Conservation (phyloP, 2,888 invertebrate genomes). For the Palloptera scutellata region DNA sequence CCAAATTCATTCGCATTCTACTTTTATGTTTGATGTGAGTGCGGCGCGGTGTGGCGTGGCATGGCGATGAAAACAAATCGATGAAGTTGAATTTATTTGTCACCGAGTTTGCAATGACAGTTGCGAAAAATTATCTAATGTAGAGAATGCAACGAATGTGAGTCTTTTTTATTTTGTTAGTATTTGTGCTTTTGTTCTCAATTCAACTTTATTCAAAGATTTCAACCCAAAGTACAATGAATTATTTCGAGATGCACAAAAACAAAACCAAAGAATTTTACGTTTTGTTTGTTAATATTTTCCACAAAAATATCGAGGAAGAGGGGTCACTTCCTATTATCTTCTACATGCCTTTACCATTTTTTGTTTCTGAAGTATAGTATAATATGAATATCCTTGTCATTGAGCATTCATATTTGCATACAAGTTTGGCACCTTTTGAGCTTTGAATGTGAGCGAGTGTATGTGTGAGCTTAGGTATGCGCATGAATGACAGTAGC, state of each 20-base stretch:
- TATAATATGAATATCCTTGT: not conserved
- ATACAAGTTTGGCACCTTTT: not conserved
- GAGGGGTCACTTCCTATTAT: not conserved
- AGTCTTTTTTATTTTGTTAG: slow-evolving; percentile 17
- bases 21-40: too few relatives aligned
- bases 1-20: too few relatives aligned
- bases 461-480: not conserved
- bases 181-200: slow-evolving; percentile 14
- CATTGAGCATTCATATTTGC: not conserved
- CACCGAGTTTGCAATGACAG: not conserved
- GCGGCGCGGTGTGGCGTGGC: too few relatives aligned
- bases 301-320: not conserved
- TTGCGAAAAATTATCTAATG: not conserved
- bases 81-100: slow-evolving; percentile 21
- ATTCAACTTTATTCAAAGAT: too few relatives aligned
- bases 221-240: not conserved
- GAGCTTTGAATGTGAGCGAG: not conserved
- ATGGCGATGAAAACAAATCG: slow-evolving; percentile 7
- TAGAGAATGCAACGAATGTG: not conserved
- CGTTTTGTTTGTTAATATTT: too few relatives aligned
- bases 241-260: not conserved
- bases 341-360: not conserved
- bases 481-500: not conserved
- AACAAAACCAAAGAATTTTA: not conserved
- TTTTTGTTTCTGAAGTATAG: not conserved